Evolutionary conservation across 1,140 invertebrate species (phyloP), one percentile per base, ranked within the genome.

Genomic region (Tetragnatha versicolor): DNA sequence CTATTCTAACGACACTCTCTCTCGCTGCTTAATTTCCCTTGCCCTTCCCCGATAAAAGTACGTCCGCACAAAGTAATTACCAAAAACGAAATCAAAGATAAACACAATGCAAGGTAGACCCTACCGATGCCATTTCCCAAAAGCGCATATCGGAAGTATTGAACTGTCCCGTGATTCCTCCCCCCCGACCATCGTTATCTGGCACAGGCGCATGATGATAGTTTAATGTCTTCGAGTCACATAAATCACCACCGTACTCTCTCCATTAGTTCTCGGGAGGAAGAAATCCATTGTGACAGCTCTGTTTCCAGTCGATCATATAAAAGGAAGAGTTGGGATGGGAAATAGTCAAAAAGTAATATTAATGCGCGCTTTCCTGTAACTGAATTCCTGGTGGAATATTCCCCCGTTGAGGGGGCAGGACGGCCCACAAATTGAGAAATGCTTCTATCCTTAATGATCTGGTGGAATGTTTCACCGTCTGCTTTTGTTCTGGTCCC

Each of bases 311-410:
- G 66, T 53, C 66, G 66, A 70, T 70, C 66, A 61, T 20, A 45
- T 49, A 68, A 55, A 53, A 31, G 66, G 53, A 69, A 14, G 65
- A 69, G 51, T 9, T 53, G 39, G 29, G 39, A 31, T 53, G 66
- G 55, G 31, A 70, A 70, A 70, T 37, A 37, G 66, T 70, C 66
- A 55, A 53, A 70, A 70, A 70, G 66, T 70, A 70, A 55, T 53
- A 70, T 70, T 70, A 70, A 70, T 70, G 51, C 47, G 47, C 27
- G 29, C 22, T 22, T 51, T 12, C 49, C 39, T 14, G 29, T 22
- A 37, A 53, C 47, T 39, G 45, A 37, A 37, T 68, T 31, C 22
- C 25, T 39, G 25, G 49, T 37, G 49, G 66, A 70, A 70, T 70
- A 70, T 70, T 70, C 53, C 6, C 45, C 17, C 39, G 27, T n/a